phyloP scores from a whole-genome alignment of 2,797 vertebrate species.

The Lutjanus campechanus region DNA sequence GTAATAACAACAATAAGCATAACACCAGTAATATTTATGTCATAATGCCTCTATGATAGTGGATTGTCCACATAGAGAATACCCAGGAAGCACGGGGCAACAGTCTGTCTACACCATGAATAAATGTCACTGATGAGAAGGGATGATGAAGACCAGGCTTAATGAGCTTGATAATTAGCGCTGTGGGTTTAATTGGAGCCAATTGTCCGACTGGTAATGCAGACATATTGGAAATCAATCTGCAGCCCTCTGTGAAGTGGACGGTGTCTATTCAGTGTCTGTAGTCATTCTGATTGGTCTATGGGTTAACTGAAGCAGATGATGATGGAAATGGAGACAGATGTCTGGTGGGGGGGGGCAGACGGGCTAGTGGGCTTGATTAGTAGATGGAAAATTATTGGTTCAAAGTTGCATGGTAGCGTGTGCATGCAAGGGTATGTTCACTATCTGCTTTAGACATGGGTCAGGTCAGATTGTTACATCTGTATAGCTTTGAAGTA shows the following conservation, averaged over 20 bases:
- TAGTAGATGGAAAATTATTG: background rate
- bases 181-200: slow-evolving; percentile 1
- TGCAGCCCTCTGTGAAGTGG: background rate
- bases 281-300: background rate
- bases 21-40: too few species aligned
- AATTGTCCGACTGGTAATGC: background rate
- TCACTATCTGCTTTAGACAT: too few species aligned
- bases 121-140: background rate
- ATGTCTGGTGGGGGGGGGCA: background rate
- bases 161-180: slow-evolving; percentile 13
- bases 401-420: too few species aligned
- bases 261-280: background rate
- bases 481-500: too few species aligned
- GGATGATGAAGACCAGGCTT: background rate
- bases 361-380: background rate
- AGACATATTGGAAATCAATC: slow-evolving; percentile 18
- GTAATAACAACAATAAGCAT: too few species aligned
- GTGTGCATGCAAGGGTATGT: background rate
- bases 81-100: too few species aligned
- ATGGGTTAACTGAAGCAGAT: background rate
- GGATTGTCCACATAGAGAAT: too few species aligned
- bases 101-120: background rate
- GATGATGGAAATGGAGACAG: background rate
- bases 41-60: too few species aligned
- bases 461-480: too few species aligned